Conservation (phyloP, 2,113 vertebrate species). For the Sialia sialis region DNA sequence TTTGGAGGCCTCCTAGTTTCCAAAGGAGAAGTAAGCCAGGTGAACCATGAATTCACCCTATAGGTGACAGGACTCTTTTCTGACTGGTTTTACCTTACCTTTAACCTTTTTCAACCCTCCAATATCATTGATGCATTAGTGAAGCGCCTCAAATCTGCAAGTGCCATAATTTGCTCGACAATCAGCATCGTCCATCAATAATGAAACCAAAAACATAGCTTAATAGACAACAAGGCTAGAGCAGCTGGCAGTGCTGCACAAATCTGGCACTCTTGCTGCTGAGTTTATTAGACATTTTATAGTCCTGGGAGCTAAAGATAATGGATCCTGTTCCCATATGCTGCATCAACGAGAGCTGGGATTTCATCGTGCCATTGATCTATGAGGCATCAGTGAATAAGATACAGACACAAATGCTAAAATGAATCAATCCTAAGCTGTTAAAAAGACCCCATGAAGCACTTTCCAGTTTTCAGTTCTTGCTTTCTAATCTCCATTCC, state of each 20-base stretch:
- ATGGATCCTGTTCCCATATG: conserved; percentile 38
- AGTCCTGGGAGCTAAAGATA: conserved; percentile 64
- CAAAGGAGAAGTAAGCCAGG: not conserved
- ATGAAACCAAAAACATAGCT: conserved; percentile 52
- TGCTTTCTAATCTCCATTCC: conserved; percentile 23
- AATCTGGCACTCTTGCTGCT: conserved; percentile 41
- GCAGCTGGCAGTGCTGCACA: conserved; percentile 56
- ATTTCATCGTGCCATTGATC: conserved; percentile 23
- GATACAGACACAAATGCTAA: conserved; percentile 2
- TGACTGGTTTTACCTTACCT: not conserved
- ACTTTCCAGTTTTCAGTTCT: conserved; percentile 18
- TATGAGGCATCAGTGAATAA: not conserved
- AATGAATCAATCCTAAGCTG: conserved; percentile 38
- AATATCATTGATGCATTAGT: not conserved
- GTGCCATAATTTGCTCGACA: not conserved
- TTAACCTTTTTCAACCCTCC: not conserved
- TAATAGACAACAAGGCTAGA: conserved; percentile 25
- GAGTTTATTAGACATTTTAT: conserved; percentile 67
- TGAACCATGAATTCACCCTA: not conserved
- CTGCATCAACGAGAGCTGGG: conserved; percentile 45
- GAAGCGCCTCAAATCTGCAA: not conserved
- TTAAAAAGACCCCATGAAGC: conserved; percentile 3
- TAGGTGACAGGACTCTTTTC: not conserved
- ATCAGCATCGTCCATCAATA: conserved; percentile 40
- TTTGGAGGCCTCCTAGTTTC: not conserved